A percentile compares a stretch with the other conserved stretches of the same genome.
Conservation (phyloP, 2,113 vertebrate species). For the Microtus richardsoni region DNA sequence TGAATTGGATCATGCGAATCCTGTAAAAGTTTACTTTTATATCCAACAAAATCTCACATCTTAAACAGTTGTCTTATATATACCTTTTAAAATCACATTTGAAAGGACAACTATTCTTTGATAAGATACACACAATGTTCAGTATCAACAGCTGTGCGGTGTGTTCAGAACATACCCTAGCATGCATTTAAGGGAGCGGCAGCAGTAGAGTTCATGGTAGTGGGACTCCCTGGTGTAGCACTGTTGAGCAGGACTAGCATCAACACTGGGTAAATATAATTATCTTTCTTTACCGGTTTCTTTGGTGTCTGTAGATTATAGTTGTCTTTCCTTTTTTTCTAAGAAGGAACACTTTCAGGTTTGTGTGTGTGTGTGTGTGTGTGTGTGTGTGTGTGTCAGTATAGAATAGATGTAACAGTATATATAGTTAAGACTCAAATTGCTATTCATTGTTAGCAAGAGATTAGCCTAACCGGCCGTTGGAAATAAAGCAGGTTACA, state of each 20-base stretch:
- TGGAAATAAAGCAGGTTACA: not conserved
- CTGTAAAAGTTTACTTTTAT: not conserved
- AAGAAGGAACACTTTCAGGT: not conserved
- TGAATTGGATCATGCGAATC: not conserved
- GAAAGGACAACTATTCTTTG: not conserved
- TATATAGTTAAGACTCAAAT: not conserved
- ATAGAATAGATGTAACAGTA: not conserved
- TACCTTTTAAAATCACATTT: not conserved
- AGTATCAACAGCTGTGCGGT: not conserved
- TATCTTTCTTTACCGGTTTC: not conserved
- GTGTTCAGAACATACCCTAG: not conserved
- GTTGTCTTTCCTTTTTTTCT: not conserved
- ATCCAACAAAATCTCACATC: not conserved
- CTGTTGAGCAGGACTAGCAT: not conserved
- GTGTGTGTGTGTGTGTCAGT: fast-evolving
- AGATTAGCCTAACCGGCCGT: too few relatives aligned
- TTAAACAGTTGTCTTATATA: not conserved
- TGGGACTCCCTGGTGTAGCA: not conserved
- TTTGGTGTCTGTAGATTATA: not conserved
- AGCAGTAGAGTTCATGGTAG: not conserved
- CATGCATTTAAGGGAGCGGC: not conserved
- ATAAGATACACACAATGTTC: not conserved
- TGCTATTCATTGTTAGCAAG: not conserved
- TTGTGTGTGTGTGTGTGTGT: not conserved
- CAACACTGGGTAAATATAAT: not conserved